phyloP scores from a whole-genome alignment of 2,888 invertebrate species.

The Galerucella calmariensis region DNA sequence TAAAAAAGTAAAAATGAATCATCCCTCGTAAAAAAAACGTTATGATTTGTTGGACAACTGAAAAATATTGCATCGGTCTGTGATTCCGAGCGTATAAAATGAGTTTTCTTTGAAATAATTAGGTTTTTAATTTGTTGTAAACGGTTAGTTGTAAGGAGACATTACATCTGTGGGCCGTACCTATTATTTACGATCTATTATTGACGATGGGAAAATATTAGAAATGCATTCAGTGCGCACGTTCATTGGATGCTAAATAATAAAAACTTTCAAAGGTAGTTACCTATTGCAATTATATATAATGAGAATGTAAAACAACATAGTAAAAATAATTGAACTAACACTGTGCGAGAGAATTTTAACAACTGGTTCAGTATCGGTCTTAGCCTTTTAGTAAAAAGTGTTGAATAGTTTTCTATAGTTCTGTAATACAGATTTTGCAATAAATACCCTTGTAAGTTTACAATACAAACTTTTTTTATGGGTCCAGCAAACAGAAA shows the following conservation, averaged over 20 bases:
- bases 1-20: background rate
- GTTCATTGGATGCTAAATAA: constrained; percentile 26
- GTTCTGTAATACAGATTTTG: background rate
- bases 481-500: too few species aligned
- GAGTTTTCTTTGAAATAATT: constrained; percentile 15
- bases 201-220: constrained; percentile 31
- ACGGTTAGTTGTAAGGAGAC: constrained; percentile 21
- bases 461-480: too few species aligned
- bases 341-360: constrained; percentile 8
- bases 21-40: background rate
- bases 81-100: constrained; percentile 2
- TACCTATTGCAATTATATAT: constrained; percentile 26
- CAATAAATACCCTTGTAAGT: too few species aligned
- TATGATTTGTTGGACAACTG: background rate
- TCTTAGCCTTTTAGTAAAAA: background rate
- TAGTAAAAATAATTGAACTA: constrained; percentile 26
- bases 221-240: constrained; percentile 23
- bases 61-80: background rate
- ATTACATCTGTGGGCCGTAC: constrained; percentile 27
- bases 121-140: constrained; percentile 12
- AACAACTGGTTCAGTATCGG: constrained; percentile 1
- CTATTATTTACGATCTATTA: constrained; percentile 28
- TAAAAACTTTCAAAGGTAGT: constrained; percentile 27
- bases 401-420: background rate
- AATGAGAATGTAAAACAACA: constrained; percentile 29